Conservation (phyloP, 2,797 vertebrate genomes). For the Dipus sagitta region DNA sequence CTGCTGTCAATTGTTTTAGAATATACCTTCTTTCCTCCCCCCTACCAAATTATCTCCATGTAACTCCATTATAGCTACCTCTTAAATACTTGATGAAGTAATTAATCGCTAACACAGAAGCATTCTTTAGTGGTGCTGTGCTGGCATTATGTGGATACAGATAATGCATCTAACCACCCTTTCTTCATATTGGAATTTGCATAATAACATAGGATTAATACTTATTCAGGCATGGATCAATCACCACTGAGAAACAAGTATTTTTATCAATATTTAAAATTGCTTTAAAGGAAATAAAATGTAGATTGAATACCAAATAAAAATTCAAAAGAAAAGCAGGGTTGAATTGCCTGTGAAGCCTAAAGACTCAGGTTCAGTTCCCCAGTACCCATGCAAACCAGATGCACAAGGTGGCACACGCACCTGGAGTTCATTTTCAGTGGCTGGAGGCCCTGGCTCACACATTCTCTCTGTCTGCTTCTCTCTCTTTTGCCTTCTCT, state of each 20-base stretch:
- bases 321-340: too few relatives aligned
- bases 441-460: too few relatives aligned
- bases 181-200: accelerated
- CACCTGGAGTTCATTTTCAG: too few relatives aligned
- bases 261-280: not conserved
- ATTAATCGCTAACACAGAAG: not conserved
- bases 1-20: not conserved
- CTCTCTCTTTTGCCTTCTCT: not conserved
- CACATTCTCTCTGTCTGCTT: too few relatives aligned
- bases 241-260: not conserved
- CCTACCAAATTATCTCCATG: not conserved
- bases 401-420: too few relatives aligned
- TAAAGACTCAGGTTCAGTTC: too few relatives aligned
- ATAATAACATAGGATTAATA: not conserved
- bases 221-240: not conserved
- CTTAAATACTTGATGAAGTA: not conserved
- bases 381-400: too few relatives aligned
- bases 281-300: not conserved
- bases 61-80: not conserved
- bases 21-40: not conserved
- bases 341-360: too few relatives aligned
- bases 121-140: not conserved
- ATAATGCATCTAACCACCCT: not conserved
- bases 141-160: not conserved
- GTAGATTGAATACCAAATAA: too few relatives aligned